These are phyloP conservation scores for Dallia pectoralis DNA, from an alignment of 2,797 vertebrate species.

Conservation along the genomic window DNA sequence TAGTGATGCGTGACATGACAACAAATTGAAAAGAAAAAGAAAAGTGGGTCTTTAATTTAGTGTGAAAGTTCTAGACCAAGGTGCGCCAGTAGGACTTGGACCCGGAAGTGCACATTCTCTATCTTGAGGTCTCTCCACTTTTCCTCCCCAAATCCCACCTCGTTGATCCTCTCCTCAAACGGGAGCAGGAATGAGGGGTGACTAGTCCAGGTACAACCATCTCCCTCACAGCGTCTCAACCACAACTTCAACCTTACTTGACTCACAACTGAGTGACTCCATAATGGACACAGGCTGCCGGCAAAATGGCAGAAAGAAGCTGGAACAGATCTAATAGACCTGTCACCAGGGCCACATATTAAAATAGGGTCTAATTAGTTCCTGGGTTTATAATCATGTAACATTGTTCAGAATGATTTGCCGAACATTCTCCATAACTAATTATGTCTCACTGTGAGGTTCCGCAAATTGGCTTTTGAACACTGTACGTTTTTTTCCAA, in stretches of 20 bases:
- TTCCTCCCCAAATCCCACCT: too few species aligned
- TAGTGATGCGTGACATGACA: neutral
- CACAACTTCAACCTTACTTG: neutral
- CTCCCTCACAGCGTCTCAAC: neutral
- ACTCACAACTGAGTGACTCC: neutral
- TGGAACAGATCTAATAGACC: constrained; percentile 13
- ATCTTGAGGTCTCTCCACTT: too few species aligned
- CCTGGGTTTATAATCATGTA: constrained; percentile 13
- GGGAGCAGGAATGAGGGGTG: neutral
- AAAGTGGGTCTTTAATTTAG: neutral
- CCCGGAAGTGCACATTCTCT: too few species aligned
- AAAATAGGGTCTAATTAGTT: constrained; percentile 17
- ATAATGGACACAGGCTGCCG: neutral
- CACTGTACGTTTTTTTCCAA: neutral
- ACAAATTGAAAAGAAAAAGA: neutral
- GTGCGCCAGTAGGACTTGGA: too few species aligned
- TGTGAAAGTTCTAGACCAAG: too few species aligned
- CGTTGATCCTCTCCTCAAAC: too few species aligned
- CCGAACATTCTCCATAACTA: constrained; percentile 21
- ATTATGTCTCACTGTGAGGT: constrained; percentile 22
- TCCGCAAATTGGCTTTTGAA: constrained; percentile 11
- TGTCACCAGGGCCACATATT: constrained; percentile 13
- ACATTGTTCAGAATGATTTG: constrained; percentile 24
- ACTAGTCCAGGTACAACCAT: neutral
- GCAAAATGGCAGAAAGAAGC: neutral